phyloP scores from a whole-genome alignment of 2,797 vertebrate genomes.

The Sebastes itinus region DNA sequence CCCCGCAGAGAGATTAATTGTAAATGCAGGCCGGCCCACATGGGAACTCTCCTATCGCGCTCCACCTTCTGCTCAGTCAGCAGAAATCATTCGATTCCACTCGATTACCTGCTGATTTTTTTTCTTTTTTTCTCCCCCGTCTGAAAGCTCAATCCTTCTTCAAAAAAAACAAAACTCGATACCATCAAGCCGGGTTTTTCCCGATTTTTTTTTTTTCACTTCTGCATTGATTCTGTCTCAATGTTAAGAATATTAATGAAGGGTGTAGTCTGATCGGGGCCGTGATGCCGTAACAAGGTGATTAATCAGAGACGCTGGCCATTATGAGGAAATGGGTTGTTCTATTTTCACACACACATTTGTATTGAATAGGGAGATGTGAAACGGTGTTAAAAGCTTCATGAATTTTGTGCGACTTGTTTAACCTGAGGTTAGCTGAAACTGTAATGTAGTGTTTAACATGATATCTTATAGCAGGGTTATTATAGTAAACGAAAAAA shows the following conservation, averaged over 20 bases:
- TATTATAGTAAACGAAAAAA: too few species aligned
- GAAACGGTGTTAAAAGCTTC: neutral
- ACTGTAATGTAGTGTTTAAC: neutral
- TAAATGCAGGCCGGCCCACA: constrained; percentile 53
- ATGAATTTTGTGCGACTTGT: neutral
- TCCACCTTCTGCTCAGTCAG: constrained; percentile 62
- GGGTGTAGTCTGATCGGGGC: constrained; percentile 17
- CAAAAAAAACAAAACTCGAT: constrained; percentile 17
- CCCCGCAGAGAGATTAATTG: constrained; percentile 46
- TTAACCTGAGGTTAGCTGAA: neutral
- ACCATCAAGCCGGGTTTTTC: constrained; percentile 34
- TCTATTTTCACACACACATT: constrained; percentile 9
- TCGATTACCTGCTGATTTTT: constrained; percentile 66
- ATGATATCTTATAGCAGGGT: neutral
- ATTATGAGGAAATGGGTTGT: constrained; percentile 4
- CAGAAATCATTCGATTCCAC: constrained; percentile 66
- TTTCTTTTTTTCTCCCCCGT: neutral
- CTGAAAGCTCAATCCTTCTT: constrained; percentile 39
- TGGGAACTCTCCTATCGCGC: constrained; percentile 40
- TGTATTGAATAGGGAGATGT: neutral
- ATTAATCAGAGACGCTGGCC: constrained; percentile 48
- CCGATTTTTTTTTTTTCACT: neutral
- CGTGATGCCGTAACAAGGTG: constrained; percentile 22
- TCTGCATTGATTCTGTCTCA: constrained; percentile 50
- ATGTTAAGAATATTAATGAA: constrained; percentile 58